Base-by-base conservation (phyloP, 1,140 invertebrate genomes). In the Diorhabda carinulata region DNA sequence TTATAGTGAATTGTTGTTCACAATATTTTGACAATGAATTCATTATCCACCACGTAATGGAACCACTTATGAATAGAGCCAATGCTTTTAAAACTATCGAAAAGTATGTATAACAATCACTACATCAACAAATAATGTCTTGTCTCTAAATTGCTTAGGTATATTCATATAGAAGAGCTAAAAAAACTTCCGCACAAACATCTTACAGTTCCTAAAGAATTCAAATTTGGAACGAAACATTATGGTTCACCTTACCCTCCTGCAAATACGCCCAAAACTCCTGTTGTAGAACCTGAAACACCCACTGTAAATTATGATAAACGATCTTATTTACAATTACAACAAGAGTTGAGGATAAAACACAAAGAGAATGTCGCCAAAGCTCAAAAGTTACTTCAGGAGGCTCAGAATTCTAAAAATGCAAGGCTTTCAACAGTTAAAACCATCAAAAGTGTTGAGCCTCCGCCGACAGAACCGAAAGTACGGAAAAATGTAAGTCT, bases 31-130 rank as follows among this genome's bases (percentile, higher is more conserved):
- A 85, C 67, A 81, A 81, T 57, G 80, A 78, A 61, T 86, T 81
- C 73, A 77, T 85, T 42, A 77, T 83, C n/a, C 77, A 83, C 58
- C 81, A 82, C 64, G 82, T 86, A 56, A 78, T 84, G 43, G 66
- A 70, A 44, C 82, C 83, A 10, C 70, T 86, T 57, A 77, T 83
- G 67, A 82, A 68, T 65, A 85, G 84, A 74, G 74, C 75, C 3
- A 76, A 80, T 71, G 76, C 80, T 65, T 69, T 84, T 9, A 75
- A 80, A 68, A 81, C 80, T 71, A 72, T 82, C n/a, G 25, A 64
- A 45, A 57, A 70, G 42, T 67, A 68, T 7, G 58, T 73, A 25
- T 44, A 68, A 63, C 9, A 66, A 9, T 57, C 25, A 25, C 25
- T 25, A 25, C 25, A 25, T 25, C 25, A 0, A 25, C 25, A 25